Evolutionary conservation across 2,888 invertebrate genomes (phyloP), one percentile per base, ranked within the genome.

Genomic region (Oscheius sp.): DNA sequence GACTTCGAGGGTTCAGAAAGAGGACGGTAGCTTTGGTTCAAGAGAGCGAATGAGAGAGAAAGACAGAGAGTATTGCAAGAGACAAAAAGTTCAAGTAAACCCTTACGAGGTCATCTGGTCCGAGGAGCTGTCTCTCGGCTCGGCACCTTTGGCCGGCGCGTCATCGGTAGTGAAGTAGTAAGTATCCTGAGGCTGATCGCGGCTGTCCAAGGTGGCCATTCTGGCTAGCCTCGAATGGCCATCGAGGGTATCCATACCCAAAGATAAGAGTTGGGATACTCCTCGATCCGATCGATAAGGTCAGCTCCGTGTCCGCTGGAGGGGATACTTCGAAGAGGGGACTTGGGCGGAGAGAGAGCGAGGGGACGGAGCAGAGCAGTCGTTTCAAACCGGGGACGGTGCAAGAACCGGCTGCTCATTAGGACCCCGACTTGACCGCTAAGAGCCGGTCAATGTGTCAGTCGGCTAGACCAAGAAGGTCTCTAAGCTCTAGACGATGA

Each of bases 231-330:
- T 55, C 13, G 76, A 76, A n/a, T 77, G 77, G 47, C 75, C 76
- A 71, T 79, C 79, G 70, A 79, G 60, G 51, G 79, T 79, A 76
- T 79, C 74, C 79, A 79, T 77, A 21, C 21, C 21, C 21, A 21
- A 21, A 21, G 21, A 21, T 21, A 21, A 21, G 21, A 21, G 21
- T 21, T 21, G 21, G 70, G 47, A 48, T 51, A 5, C 66, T 10
- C 13, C 50, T 48, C 68, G 32, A 35, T 53, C 35, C 7, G 59
- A 60, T 60, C 59, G 59, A 60, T 60, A 60, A 58, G 68, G 68
- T 68, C 66, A 66, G 66, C 66, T 51, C 51, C 50, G 66, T 50
- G 66, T 51, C 63, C 63, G 63, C 7, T 11, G 48, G 53, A 32
- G 55, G 29, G 68, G 68, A 68, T 68, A 68, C 55, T 68, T 68